Base-by-base conservation (phyloP, 2,797 vertebrate genomes). In the Sebastes steindachneri region DNA sequence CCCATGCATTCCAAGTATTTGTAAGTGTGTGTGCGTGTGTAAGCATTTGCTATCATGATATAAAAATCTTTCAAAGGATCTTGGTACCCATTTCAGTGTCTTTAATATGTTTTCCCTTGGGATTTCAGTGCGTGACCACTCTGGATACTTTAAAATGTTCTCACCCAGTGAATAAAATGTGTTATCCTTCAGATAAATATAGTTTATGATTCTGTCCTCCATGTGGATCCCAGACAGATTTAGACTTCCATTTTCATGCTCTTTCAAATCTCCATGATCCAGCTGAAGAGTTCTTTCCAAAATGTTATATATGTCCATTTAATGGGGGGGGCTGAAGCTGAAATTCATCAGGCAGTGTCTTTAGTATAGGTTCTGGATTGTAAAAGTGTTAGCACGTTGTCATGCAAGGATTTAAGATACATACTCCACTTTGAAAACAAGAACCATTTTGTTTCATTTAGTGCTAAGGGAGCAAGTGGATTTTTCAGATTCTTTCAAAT, bases 1-100 rank as follows among this genome's bases (percentile, higher is more conserved):
- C 85, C 79, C 90, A 93, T 85, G 88, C 86, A 91, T 93, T 94
- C 86, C 91, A 80, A 54, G 1, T 76, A n/a, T 69, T 70, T 83
- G 28, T 72, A 35, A 23, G 60, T 68, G 26, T 76, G 68, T 67
- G 41, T 67, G 35, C 75, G 51, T 63, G 26, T 82, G 53, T 62
- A 48, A 79, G 67, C 10, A 60, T 82, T 77, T 75, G 53, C 55
- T 78, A 41, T 70, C 48, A 33, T 60, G 12, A 81, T 66, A 70
- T 58, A 57, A 69, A 79, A 74, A 35, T 65, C 58, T 55, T 69
- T 71, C 29, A 64, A 71, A 37, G 17, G 51, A 67, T 81, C 62
- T 65, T 66, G 74, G 75, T 79, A 55, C 71, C 59, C 33, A 29
- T 85, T 88, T 82, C 26, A 59, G 63, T 80, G 19, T 76, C 73